Conservation (phyloP, 2,113 vertebrate species). For the Rallus limicola region DNA sequence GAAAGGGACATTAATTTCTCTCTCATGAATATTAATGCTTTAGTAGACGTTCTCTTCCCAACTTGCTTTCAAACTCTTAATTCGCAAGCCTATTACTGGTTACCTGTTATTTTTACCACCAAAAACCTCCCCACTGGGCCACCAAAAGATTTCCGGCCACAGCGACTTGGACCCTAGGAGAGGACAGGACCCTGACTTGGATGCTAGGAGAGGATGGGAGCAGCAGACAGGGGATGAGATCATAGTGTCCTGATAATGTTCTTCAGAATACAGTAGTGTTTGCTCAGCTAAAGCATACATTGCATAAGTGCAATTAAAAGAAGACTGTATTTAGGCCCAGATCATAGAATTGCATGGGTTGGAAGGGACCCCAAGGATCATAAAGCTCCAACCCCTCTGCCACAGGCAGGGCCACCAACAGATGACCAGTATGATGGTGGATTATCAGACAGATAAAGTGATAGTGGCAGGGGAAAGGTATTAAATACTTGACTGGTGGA, state of each 20-base stretch:
- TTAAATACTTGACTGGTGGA: background rate
- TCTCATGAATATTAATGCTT: constrained; percentile 55
- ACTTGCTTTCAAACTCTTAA: constrained; percentile 50
- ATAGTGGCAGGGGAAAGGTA: background rate
- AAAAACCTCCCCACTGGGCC: background rate
- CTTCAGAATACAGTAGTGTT: background rate
- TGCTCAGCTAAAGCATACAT: background rate
- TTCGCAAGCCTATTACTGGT: background rate
- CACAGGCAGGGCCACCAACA: no score
- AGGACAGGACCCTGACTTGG: background rate
- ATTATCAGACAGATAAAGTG: background rate
- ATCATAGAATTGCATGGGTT: no score
- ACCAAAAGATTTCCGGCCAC: background rate
- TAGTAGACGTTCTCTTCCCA: background rate
- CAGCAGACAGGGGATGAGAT: background rate
- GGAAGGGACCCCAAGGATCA: no score
- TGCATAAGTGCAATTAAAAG: background rate
- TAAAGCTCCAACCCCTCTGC: no score
- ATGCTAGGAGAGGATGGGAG: background rate
- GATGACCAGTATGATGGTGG: background rate
- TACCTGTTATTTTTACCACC: background rate
- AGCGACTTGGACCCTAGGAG: background rate
- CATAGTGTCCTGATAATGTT: background rate
- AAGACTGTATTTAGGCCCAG: background rate
- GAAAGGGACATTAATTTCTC: constrained; percentile 71